Evolutionary conservation across 2,888 invertebrate genomes (phyloP).

Genomic region (Geophilus truncorum): DNA sequence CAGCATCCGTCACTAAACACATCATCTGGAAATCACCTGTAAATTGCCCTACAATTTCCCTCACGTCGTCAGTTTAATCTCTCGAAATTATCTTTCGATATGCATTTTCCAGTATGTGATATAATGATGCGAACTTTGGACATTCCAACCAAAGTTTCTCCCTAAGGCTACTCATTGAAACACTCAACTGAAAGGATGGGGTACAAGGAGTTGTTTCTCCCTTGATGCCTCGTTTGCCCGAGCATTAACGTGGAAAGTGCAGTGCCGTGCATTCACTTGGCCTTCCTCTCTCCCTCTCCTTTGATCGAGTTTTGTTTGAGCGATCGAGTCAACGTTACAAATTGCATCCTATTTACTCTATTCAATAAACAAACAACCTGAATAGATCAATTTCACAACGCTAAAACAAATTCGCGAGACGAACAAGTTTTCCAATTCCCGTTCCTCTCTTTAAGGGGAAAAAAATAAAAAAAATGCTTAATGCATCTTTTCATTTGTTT

Average conservation of each 20-base stretch:
- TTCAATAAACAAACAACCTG: conserved; percentile 11
- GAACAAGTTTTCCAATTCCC: neutral
- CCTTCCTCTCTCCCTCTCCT: conserved; percentile 1
- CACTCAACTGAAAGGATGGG: neutral
- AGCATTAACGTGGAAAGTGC: conserved; percentile 20
- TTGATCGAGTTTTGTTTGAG: conserved; percentile 20
- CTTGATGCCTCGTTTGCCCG: conserved; percentile 20
- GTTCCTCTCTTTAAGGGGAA: neutral
- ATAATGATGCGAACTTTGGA: conserved; percentile 6
- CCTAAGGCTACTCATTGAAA: conserved; percentile 3
- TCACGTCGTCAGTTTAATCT: conserved; percentile 3
- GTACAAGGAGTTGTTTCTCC: conserved; percentile 2
- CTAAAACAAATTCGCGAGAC: neutral
- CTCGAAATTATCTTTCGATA: neutral
- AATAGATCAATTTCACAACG: conserved; percentile 6
- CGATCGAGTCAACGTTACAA: conserved; percentile 20
- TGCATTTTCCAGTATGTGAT: neutral
- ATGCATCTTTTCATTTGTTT: neutral
- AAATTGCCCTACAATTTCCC: conserved; percentile 12
- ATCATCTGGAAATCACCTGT: conserved; percentile 12
- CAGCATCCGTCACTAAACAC: conserved; percentile 9
- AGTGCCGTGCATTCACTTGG: conserved; percentile 15
- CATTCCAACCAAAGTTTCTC: neutral
- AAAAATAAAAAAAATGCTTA: neutral
- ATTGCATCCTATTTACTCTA: conserved; percentile 16